Percentiles rank a stretch among this genome's conserved stretches.
phyloP scores from a whole-genome alignment of 1,140 invertebrate genomes.

The Bombus haemorrhoidalis region DNA sequence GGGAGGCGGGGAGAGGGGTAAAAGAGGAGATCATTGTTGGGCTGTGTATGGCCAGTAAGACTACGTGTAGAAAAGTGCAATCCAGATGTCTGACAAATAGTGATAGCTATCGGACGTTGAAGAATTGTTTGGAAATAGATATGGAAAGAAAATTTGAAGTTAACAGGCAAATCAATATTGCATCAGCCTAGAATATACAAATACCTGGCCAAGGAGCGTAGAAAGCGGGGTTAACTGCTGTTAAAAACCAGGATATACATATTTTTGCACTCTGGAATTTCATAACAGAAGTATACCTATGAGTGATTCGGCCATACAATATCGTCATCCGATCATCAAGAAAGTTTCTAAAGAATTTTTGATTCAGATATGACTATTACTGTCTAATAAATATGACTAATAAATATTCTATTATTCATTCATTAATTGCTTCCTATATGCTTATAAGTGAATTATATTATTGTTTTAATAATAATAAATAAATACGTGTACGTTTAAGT shows the following conservation, averaged over 20 bases:
- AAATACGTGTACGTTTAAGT: background rate
- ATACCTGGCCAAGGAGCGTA: too few relatives aligned
- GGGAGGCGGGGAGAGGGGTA: too few relatives aligned
- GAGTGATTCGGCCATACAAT: too few relatives aligned
- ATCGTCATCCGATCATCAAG: background rate
- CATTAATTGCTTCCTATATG: background rate
- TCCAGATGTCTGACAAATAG: background rate
- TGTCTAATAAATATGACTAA: background rate
- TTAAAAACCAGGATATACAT: background rate
- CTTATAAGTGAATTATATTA: background rate
- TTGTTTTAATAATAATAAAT: slow-evolving; percentile 13
- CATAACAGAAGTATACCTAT: background rate
- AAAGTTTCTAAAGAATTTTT: background rate
- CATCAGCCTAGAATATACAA: too few relatives aligned
- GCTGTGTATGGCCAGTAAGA: background rate
- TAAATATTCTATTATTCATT: background rate
- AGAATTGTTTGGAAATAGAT: background rate
- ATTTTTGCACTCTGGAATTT: background rate
- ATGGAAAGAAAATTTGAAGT: too few relatives aligned
- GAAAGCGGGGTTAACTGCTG: accelerated
- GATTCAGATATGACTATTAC: background rate
- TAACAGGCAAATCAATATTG: too few relatives aligned
- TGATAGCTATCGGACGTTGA: background rate
- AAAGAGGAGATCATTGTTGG: background rate
- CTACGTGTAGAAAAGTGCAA: background rate